Evolutionary conservation across 2,888 invertebrate species (phyloP).

Genomic region (Acronicta psi): DNA sequence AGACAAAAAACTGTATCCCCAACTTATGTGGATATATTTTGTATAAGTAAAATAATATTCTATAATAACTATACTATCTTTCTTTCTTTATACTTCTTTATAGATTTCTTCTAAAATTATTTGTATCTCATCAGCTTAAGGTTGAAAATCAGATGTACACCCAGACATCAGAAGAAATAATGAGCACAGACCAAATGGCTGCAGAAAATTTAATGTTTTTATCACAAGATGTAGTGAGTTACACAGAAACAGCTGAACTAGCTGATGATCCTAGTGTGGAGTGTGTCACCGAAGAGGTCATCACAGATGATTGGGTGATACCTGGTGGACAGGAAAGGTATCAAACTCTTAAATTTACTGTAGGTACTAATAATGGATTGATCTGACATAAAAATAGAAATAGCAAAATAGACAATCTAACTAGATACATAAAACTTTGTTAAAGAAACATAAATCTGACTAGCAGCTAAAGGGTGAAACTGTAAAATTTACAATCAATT

Average conservation of each 20-base stretch:
- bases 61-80: too few relatives aligned
- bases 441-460: too few relatives aligned
- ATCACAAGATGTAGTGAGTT: slow-evolving; percentile 88
- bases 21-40: background rate
- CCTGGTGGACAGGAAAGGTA: slow-evolving; percentile 92
- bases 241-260: slow-evolving; percentile 77
- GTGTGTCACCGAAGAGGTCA: slow-evolving; percentile 93
- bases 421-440: too few relatives aligned
- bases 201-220: slow-evolving; percentile 90
- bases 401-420: too few relatives aligned
- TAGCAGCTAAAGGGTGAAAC: too few relatives aligned
- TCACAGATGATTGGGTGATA: slow-evolving; percentile 94
- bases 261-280: slow-evolving; percentile 85
- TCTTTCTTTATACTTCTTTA: too few relatives aligned
- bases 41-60: background rate
- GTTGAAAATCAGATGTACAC: slow-evolving; percentile 45
- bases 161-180: slow-evolving; percentile 78
- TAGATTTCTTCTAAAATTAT: background rate
- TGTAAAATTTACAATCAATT: background rate
- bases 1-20: slow-evolving; percentile 11
- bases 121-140: slow-evolving; percentile 32
- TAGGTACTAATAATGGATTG: too few relatives aligned
- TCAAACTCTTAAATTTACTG: slow-evolving; percentile 1
- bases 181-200: slow-evolving; percentile 89
- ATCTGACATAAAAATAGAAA: too few relatives aligned